Evolutionary conservation across 2,797 vertebrate genomes (phyloP).

Genomic region (Malurus splendens): DNA sequence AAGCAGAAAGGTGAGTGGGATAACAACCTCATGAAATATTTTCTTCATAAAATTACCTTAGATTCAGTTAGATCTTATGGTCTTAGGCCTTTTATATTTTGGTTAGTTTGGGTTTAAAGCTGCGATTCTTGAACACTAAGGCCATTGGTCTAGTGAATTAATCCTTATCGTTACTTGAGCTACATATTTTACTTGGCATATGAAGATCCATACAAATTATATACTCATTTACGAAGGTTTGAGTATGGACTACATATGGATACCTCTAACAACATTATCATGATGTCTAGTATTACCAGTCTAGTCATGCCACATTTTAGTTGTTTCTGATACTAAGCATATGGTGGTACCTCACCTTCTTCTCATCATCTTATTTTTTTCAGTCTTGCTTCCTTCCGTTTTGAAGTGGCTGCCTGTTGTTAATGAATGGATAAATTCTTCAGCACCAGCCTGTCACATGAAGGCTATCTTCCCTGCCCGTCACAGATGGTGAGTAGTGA

Average conservation of each 20-base stretch:
- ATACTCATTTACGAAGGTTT: background rate
- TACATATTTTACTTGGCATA: background rate
- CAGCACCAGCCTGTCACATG: background rate
- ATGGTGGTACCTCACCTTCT: background rate
- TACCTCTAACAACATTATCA: background rate
- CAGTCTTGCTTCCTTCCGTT: background rate
- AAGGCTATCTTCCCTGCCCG: background rate
- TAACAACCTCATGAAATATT: background rate
- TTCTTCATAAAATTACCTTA: background rate
- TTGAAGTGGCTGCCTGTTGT: background rate
- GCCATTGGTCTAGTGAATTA: background rate
- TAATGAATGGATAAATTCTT: background rate
- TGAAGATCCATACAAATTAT: background rate
- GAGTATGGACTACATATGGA: background rate
- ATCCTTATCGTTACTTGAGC: background rate
- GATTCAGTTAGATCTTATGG: background rate
- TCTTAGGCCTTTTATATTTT: background rate
- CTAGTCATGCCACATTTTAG: background rate
- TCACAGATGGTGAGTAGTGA: background rate
- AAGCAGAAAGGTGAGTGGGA: background rate
- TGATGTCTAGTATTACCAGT: background rate
- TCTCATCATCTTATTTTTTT: background rate
- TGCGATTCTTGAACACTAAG: background rate
- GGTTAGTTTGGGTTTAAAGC: background rate
- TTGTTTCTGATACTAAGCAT: background rate